A percentile compares a stretch with the other conserved stretches of the same genome.
These are phyloP conservation scores for Heliocidaris tuberculata DNA, from an alignment of 35 echinoderm and acorn worm genomes.

Conservation along the genomic window DNA sequence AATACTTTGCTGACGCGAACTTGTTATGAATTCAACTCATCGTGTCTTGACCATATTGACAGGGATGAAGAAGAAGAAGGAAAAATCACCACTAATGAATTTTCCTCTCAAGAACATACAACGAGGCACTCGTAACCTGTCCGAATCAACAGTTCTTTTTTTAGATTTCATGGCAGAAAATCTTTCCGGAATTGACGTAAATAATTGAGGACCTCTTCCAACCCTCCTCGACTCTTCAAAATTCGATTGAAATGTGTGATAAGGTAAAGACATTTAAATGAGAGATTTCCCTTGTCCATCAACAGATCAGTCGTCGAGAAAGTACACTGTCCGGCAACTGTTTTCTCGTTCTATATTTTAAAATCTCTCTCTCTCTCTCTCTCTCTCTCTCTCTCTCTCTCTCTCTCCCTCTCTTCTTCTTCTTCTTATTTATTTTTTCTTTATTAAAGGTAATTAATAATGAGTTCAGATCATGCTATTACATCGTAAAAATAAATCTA, in stretches of 20 bases:
- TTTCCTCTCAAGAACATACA: neutral
- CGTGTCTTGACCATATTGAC: neutral
- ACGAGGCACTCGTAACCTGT: neutral
- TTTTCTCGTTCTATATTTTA: neutral
- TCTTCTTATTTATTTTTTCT: too few relatives aligned
- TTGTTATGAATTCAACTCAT: neutral
- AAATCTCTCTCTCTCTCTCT: neutral
- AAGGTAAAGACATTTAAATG: neutral
- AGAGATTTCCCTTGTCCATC: neutral
- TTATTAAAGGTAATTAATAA: too few relatives aligned
- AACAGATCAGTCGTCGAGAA: neutral
- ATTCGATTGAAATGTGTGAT: neutral
- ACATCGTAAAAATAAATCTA: too few relatives aligned
- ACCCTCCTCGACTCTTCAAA: neutral
- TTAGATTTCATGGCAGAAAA: neutral
- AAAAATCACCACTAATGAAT: neutral
- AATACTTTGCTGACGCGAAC: too few relatives aligned
- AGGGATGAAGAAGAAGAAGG: neutral
- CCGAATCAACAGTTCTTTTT: neutral
- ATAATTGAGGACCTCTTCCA: neutral
- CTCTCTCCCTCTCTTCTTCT: too few relatives aligned
- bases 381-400: too few relatives aligned
- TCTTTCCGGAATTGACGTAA: neutral
- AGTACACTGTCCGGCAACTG: neutral
- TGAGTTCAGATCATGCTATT: too few relatives aligned